Evolutionary conservation across 1,140 invertebrate genomes (phyloP).

Genomic region (Holotrichia oblita): DNA sequence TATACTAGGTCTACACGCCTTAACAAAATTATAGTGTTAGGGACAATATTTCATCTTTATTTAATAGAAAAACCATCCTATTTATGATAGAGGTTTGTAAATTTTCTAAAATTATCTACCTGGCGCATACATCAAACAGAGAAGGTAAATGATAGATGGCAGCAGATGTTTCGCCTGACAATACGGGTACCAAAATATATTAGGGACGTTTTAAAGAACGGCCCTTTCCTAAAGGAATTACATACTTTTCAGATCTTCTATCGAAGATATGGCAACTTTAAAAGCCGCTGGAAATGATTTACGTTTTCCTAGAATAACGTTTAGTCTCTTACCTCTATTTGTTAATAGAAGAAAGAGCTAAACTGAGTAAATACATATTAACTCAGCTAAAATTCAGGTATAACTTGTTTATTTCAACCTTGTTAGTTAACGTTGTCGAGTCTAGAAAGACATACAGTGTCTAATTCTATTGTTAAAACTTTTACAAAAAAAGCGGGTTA

Average conservation of each 20-base stretch:
- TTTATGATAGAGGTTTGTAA: not conserved
- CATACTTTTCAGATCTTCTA: not conserved
- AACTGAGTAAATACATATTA: too few species aligned
- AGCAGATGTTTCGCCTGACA: constrained; percentile 2
- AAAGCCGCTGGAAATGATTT: not conserved
- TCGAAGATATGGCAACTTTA: not conserved
- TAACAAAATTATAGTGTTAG: not conserved
- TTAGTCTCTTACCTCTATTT: not conserved
- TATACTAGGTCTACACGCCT: not conserved
- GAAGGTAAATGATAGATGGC: not conserved
- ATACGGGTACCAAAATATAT: constrained; percentile 1
- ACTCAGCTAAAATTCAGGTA: too few species aligned
- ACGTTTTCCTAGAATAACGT: not conserved
- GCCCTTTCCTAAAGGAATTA: not conserved
- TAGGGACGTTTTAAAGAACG: not conserved
- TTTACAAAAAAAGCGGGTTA: too few species aligned
- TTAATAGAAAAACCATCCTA: not conserved
- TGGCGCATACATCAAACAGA: not conserved
- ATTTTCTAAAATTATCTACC: constrained; percentile 21
- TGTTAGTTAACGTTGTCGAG: too few species aligned
- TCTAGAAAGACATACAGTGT: too few species aligned
- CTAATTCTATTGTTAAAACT: too few species aligned
- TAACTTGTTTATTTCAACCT: too few species aligned
- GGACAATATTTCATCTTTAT: not conserved
- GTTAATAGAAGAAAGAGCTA: not conserved